Evolutionary conservation across 2,797 vertebrate species (phyloP), one percentile per base, ranked within the genome.

Genomic region (Myoxocephalus aenaeus): DNA sequence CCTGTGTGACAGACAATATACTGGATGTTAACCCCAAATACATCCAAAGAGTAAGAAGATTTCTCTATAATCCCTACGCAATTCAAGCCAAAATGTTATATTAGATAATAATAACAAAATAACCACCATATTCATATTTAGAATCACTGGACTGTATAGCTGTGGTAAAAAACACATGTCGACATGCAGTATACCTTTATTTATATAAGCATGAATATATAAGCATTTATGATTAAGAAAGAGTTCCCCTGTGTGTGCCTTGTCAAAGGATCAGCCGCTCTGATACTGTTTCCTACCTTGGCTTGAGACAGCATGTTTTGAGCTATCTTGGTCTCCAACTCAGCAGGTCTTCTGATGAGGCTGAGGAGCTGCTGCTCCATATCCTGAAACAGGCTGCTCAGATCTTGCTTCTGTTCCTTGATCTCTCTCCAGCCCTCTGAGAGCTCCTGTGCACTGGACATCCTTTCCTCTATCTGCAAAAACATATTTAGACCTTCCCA

Each of bases 361-460:
- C 96, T 98, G 88, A 99, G 96, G 4, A 99, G 92, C 46, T 99
- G 97, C 78, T 99, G 97, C 84, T 97, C 97, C 18, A 96, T 93
- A 70, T 99, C 97, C 90, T 98, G 97, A 74, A 99, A 97, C 73
- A 97, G 95, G 70, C 95, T 92, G 78, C 91, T 95, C 15, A 99
- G 94, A 63, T 99, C 98, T 34, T 97, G 94, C 81, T 99, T 99
- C 90, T 98, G 94, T 46, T 97, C 97, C 86, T 97, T 98, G 86
- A 99, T 94, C 87, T 99, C 97, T 81, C 97, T 96, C 98, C 98
- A 99, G 58, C 96, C 96, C 83, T 97, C 97, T 36, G 96, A 96
- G 75, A 99, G 90, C 81, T 92, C 95, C 90, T 99, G 98, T 3
- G 96, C 95, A 57, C 86, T 94, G 67, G 93, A 92, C 93, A 99